phyloP scores from a whole-genome alignment of 2,113 vertebrate species.

The Chascanopsetta lugubris region DNA sequence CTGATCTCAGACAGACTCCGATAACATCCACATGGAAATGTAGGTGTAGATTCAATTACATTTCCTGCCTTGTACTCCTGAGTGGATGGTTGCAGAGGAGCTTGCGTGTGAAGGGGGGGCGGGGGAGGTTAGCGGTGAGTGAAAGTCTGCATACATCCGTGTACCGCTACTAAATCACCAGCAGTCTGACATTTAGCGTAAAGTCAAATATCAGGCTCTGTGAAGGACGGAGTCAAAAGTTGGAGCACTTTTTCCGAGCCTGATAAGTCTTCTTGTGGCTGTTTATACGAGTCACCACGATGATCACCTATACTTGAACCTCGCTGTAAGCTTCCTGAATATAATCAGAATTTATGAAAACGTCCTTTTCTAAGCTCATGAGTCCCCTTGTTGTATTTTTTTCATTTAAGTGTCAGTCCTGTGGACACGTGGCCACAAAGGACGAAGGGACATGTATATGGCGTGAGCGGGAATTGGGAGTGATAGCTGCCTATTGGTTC shows the following conservation, averaged over 20 bases:
- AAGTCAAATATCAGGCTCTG: constrained; percentile 13
- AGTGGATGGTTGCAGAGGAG: background rate
- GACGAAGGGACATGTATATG: too few relatives aligned
- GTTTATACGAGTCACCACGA: constrained; percentile 20
- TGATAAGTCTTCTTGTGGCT: constrained; percentile 6
- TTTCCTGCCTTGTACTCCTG: constrained; percentile 8
- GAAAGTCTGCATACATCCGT: background rate
- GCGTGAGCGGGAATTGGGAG: too few relatives aligned
- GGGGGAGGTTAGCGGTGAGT: too few relatives aligned
- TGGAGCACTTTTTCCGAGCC: constrained; percentile 14
- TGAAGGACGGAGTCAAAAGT: constrained; percentile 12
- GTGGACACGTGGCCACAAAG: too few relatives aligned
- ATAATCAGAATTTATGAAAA: constrained; percentile 19
- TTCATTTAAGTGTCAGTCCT: too few relatives aligned
- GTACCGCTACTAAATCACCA: constrained; percentile 16
- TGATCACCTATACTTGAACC: constrained; percentile 26
- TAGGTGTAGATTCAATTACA: constrained; percentile 30
- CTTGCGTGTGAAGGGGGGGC: background rate
- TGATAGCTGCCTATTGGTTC: too few relatives aligned
- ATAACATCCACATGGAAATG: constrained; percentile 30
- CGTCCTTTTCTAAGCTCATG: too few relatives aligned
- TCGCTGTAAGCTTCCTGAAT: background rate
- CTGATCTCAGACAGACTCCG: background rate
- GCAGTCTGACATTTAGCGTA: constrained; percentile 27
- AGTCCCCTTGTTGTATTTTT: background rate